Percentiles rank a stretch among this genome's conserved stretches.
Evolutionary conservation across 2,797 vertebrate genomes (phyloP).

Genomic region (Lepilemur septentrionalis): DNA sequence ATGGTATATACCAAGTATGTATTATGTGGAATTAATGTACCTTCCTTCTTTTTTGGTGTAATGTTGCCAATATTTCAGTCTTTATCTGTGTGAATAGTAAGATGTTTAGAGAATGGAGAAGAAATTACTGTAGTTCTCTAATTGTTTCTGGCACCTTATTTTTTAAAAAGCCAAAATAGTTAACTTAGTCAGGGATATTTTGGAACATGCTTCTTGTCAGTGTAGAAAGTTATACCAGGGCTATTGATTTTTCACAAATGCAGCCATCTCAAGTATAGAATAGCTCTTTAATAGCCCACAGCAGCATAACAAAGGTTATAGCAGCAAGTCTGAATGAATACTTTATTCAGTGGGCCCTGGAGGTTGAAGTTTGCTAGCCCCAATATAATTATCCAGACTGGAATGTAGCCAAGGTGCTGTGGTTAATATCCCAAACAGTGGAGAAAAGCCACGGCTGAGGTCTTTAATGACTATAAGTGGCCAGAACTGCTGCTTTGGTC

Average conservation of each 20-base stretch:
- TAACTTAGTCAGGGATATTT: conserved; percentile 22
- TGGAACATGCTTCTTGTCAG: conserved; percentile 21
- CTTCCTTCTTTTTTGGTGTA: not conserved
- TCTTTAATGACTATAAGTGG: not conserved
- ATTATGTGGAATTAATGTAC: not conserved
- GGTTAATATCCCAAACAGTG: conserved; percentile 9
- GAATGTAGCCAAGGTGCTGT: conserved; percentile 41
- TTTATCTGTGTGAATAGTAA: not conserved
- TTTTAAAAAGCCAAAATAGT: not conserved
- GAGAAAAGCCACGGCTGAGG: not conserved
- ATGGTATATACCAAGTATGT: not conserved
- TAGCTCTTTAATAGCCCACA: conserved; percentile 49
- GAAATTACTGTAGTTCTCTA: not conserved
- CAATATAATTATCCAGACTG: conserved; percentile 55
- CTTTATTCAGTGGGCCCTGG: conserved; percentile 60
- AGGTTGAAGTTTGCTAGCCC: conserved; percentile 42
- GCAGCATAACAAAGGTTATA: conserved; percentile 59
- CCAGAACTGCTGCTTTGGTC: not conserved
- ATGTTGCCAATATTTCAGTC: not conserved
- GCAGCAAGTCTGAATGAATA: conserved; percentile 32
- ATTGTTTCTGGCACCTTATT: not conserved
- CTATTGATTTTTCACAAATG: conserved; percentile 62
- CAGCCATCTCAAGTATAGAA: conserved; percentile 34
- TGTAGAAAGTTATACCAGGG: conserved; percentile 18
- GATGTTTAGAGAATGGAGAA: not conserved